These are phyloP conservation scores for Gortyna flavago DNA, from an alignment of 2,888 invertebrate genomes.

Conservation along the genomic window DNA sequence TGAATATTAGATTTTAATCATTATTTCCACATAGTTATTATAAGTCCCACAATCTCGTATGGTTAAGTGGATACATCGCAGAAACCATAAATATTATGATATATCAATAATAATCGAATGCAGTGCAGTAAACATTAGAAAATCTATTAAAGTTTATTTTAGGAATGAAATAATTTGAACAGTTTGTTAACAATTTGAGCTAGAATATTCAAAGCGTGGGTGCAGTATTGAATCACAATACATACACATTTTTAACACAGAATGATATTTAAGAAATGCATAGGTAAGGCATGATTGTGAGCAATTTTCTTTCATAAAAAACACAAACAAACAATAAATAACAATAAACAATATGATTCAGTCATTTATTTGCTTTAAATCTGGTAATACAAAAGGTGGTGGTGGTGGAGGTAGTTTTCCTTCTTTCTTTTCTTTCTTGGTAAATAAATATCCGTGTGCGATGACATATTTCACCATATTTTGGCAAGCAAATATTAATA, in stretches of 20 bases:
- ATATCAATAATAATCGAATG: not conserved
- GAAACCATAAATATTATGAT: not conserved
- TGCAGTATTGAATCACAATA: not conserved
- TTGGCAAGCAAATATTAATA: not conserved
- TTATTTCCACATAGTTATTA: not conserved
- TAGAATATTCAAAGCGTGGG: not conserved
- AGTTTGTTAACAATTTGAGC: not conserved
- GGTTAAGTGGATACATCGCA: not conserved
- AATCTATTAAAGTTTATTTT: not conserved
- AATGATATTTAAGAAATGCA: too few relatives aligned
- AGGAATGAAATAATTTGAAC: not conserved
- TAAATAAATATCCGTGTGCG: too few relatives aligned
- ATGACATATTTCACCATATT: not conserved
- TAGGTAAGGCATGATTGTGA: too few relatives aligned
- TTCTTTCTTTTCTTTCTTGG: too few relatives aligned
- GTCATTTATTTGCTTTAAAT: too few relatives aligned
- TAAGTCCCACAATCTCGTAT: not conserved
- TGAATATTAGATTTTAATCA: not conserved
- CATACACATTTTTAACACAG: not conserved
- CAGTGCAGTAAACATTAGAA: slow-evolving; percentile 2
- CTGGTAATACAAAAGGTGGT: too few relatives aligned
- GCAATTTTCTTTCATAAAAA: too few relatives aligned
- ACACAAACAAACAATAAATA: too few relatives aligned
- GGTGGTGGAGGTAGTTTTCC: too few relatives aligned
- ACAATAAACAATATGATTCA: too few relatives aligned